Evolutionary conservation across 2,113 vertebrate genomes (phyloP), one percentile per base, ranked within the genome.

Genomic region (Podarcis cretensis): DNA sequence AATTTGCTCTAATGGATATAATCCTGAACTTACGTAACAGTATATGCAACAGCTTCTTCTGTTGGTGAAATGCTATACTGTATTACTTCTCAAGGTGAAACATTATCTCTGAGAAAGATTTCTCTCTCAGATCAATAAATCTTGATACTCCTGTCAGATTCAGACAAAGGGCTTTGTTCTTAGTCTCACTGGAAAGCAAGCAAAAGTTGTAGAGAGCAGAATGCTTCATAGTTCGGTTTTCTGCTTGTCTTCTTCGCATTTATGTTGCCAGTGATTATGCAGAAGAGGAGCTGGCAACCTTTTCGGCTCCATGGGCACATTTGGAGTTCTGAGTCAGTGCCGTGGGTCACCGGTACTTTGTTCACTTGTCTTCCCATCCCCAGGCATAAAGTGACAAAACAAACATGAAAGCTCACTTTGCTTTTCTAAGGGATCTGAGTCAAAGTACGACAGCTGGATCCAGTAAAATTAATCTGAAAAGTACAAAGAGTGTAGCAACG

Each of bases 81-180:
- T 84, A 78, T 78, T 91, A 69, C 37, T n/a, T 68, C 86, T 83
- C 80, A 88, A 92, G 92, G 92, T 81, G 89, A 89, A 83, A 21
- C n/a, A 68, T 76, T 87, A 88, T 9, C 30, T 40, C 7, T 90
- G 27, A 80, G 4, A n/a, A 63, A 69, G 12, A 65, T 84, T 69
- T 80, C 65, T 88, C 91, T 91, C 85, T n/a, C 63, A 73, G 32
- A 35, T 92, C 90, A 77, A 0, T 92, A 82, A 88, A 89, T 88
- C 54, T 82, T 88, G 59, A 89, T 83, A 20, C 54, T 85, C 27
- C 20, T 76, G 87, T 68, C 54, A 91, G 71, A 48, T 83, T 12
- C 69, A 90, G 80, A 65, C 85, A 90, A 4, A 79, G 35, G 30
- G 10, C 78, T 85, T 83, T 37, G 32, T 84, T 80, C 66, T 91